Evolutionary conservation across 2,113 vertebrate species (phyloP).

Genomic region (Dendrocopos noguchii): DNA sequence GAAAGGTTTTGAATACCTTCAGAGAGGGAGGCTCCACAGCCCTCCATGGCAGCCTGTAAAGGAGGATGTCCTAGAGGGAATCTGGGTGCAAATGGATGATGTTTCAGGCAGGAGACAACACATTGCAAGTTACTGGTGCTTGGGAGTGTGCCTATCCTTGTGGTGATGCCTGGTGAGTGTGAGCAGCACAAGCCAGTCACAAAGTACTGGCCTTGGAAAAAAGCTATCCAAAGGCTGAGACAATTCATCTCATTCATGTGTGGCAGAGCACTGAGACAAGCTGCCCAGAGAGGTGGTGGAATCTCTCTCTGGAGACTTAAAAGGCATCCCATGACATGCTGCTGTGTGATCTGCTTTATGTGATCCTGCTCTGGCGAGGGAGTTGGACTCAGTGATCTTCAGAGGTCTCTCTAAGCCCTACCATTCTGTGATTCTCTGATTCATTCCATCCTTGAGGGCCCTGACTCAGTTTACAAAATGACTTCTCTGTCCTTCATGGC

Average conservation of each 20-base stretch:
- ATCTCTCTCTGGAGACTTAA: no score
- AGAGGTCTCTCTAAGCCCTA: no score
- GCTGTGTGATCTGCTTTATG: no score
- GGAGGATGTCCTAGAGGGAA: neutral
- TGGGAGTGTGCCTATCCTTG: neutral
- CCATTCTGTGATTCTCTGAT: no score
- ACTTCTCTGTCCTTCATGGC: neutral
- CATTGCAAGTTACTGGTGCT: neutral
- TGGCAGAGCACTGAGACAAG: no score
- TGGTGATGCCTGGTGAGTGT: neutral
- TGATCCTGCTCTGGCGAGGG: no score
- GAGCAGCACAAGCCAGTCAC: neutral
- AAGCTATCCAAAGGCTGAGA: neutral
- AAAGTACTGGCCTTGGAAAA: neutral
- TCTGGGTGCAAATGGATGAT: neutral
- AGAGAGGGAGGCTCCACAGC: no score
- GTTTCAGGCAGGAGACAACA: neutral
- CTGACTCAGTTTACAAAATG: neutral
- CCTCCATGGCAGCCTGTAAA: neutral
- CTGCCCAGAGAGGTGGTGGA: no score
- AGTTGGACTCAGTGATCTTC: no score
- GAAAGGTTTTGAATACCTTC: no score
- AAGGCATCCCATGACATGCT: no score
- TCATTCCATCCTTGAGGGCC: neutral
- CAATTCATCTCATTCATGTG: neutral